phyloP scores from a whole-genome alignment of 2,113 vertebrate species.

The Phasianus colchicus region DNA sequence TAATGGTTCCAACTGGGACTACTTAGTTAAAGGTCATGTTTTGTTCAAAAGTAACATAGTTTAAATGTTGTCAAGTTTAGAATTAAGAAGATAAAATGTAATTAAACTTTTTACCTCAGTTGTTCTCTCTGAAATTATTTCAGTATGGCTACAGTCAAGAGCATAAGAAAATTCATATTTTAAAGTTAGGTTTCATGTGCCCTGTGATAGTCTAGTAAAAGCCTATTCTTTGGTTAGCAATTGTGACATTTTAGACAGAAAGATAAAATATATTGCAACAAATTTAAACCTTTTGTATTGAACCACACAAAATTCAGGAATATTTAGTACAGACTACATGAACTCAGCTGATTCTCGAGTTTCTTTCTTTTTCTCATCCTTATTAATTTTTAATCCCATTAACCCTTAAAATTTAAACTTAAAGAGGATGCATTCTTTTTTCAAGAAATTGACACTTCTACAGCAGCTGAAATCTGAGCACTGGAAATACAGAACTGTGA shows the following conservation, averaged over 20 bases:
- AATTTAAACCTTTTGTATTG: neutral
- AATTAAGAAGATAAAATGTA: neutral
- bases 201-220: neutral
- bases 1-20: neutral
- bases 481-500: neutral
- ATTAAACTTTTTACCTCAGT: neutral
- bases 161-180: neutral
- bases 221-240: neutral
- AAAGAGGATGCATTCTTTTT: neutral
- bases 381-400: neutral
- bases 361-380: neutral
- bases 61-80: neutral
- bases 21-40: slow-evolving; percentile 7
- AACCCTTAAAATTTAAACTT: neutral
- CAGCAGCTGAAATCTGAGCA: neutral
- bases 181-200: neutral
- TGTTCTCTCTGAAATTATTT: neutral
- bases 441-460: neutral
- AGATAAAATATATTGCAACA: neutral
- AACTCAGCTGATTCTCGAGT: neutral
- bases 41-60: neutral
- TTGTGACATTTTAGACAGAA: neutral
- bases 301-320: neutral
- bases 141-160: neutral
- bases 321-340: neutral